Evolutionary conservation across 1,140 invertebrate genomes (phyloP).

Genomic region (Melanaphis sacchari): DNA sequence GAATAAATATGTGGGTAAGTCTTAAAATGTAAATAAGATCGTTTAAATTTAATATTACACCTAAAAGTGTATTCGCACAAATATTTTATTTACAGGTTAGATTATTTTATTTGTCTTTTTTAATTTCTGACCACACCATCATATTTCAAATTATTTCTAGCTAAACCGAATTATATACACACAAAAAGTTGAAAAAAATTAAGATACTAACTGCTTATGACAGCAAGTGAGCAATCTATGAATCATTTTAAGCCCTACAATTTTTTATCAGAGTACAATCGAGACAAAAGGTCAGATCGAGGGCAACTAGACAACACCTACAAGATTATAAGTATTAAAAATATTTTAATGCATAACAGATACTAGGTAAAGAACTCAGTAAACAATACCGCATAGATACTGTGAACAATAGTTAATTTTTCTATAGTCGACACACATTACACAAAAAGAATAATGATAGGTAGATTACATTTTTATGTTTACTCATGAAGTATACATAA

Average conservation of each 20-base stretch:
- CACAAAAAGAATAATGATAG: neutral
- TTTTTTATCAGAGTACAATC: neutral
- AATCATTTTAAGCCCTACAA: neutral
- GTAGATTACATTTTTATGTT: neutral
- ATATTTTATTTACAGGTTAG: neutral
- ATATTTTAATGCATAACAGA: neutral
- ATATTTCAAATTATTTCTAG: neutral
- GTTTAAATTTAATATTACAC: too few relatives aligned
- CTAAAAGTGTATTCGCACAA: neutral
- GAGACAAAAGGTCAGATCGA: neutral
- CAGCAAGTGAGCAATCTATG: neutral
- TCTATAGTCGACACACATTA: neutral
- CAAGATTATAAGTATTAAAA: neutral
- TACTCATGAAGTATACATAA: neutral
- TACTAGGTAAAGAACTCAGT: neutral
- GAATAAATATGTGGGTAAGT: too few relatives aligned
- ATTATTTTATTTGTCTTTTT: neutral
- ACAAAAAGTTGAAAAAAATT: too few relatives aligned
- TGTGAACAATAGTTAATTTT: neutral
- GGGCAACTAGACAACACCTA: neutral
- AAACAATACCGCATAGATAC: neutral
- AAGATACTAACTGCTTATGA: too few relatives aligned
- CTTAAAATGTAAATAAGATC: too few relatives aligned
- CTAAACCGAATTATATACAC: too few relatives aligned
- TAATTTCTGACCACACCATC: neutral